Base-by-base conservation (phyloP, 2,888 invertebrate genomes). In the Argyresthia goedartella region DNA sequence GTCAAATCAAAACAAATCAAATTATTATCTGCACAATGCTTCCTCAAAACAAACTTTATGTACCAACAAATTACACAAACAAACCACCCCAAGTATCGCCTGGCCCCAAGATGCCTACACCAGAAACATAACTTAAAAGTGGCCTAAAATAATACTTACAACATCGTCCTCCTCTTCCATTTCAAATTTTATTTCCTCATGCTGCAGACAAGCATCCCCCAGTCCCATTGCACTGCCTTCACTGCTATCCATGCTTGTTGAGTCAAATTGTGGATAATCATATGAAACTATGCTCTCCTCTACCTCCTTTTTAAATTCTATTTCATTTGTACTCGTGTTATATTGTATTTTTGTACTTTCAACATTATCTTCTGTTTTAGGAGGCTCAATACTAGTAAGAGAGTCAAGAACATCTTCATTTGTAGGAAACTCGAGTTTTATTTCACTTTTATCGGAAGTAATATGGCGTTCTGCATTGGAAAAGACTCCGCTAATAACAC, bases 121-220 rank as follows among this genome's bases (percentile, higher is more conserved):
- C 25, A 25, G 3, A 2, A 25, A 4, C 25, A 25, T 25, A n/a
- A n/a, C n/a, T n/a, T 25, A 25, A 25, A 25, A 25, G 25, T 4
- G 25, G 25, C 2, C 25, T 4, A 25, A 25, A 25, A 25, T 25
- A 4, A 25, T 25, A 25, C 25, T 25, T 25, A 25, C 25, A 25
- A 4, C 25, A 25, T 25, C 25, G 6, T 25, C 25, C 25, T 25
- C 25, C 25, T 25, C 25, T 4, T 25, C 25, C 6, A 15, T 14
- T 8, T 44, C 43, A 44, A 15, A 14, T 15, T 15, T 44, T 8
- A 13, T 61, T 52, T 63, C 64, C 13, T 54, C 14, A 81, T 57
- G 55, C 44, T 73, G 73, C 49, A 85, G 57, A 58, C 82, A 84
- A 0, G 79, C 69, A 52, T 85, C 84, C 0, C 84, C 84, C 53